A percentile compares a stretch with the other conserved stretches of the same genome.
These are phyloP conservation scores for Panthera tigris DNA, from an alignment of 2,113 vertebrate genomes.

Conservation along the genomic window DNA sequence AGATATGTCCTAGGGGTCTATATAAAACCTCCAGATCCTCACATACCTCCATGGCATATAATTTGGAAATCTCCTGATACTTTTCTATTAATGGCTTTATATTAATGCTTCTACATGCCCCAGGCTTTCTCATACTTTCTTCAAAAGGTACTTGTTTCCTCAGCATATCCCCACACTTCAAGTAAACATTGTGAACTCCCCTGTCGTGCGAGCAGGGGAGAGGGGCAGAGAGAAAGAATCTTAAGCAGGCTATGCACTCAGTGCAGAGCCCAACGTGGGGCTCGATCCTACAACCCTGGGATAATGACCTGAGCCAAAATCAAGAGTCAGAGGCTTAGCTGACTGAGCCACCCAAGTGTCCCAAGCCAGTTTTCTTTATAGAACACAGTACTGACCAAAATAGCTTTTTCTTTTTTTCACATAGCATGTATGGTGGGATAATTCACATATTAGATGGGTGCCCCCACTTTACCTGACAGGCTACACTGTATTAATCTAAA, in stretches of 20 bases:
- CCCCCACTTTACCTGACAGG: background rate
- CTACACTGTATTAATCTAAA: background rate
- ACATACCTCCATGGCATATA: background rate
- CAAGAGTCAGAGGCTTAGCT: too few relatives aligned
- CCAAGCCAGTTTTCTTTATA: background rate
- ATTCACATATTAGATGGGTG: rapidly evolving
- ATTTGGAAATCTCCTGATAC: background rate
- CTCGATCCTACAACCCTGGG: too few relatives aligned
- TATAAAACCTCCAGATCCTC: background rate
- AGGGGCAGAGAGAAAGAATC: too few relatives aligned
- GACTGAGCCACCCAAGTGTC: too few relatives aligned
- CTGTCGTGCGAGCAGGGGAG: background rate
- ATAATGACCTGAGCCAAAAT: too few relatives aligned
- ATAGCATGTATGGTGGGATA: rapidly evolving
- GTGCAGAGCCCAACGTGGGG: too few relatives aligned
- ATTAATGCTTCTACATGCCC: background rate
- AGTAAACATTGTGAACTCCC: background rate
- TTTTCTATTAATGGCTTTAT: background rate
- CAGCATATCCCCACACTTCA: background rate
- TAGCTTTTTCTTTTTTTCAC: background rate
- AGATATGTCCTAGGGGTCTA: background rate
- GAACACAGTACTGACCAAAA: background rate
- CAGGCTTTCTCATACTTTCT: background rate
- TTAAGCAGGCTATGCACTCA: too few relatives aligned
- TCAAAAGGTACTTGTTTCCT: background rate